Evolutionary conservation across 2,888 invertebrate genomes (phyloP), one percentile per base, ranked within the genome.

Genomic region (Allacma fusca): DNA sequence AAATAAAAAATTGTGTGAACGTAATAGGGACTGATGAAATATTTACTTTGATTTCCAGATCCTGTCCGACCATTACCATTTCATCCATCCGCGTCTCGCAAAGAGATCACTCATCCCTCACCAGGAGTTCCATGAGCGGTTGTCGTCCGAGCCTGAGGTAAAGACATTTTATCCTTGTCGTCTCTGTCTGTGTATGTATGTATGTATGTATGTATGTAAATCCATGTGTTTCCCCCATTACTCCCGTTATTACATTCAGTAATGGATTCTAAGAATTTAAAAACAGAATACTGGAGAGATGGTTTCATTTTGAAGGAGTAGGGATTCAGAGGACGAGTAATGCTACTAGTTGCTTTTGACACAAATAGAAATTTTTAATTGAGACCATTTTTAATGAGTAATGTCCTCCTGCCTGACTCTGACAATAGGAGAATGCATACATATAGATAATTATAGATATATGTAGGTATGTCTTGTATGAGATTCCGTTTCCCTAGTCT

Each of bases 51-150:
- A 79, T 19, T 89, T 91, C 44, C 91, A 97, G 96, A 96, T 97
- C 87, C 91, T 95, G 87, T 91, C 91, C 85, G 92, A 94, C 87
- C 92, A 93, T 88, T 96, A 93, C 88, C 94, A 94, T 87, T 92
- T 96, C 87, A 91, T 92, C 84, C 96, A 96, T 88, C 90, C 90
- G 85, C 90, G 90, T 82, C 91, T 96, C 81, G 89, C 91, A 80
- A 94, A 93, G 87, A 89, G 96, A 85, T 96, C 96, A 13, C 85
- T 91, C 79, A 88, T 89, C 75, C 92, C 92, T 24, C 92, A 93
- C 85, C 87, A 89, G 75, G 90, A 90, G 80, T 92, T 93, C 85
- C 93, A 93, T 86, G 89, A 88, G 79, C 90, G 89, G 80, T 88
- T 97, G 80, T 90, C 91, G 79, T 89, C 90, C 72, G 95, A 96